Evolutionary conservation across 2,797 vertebrate species (phyloP).

Genomic region (Pogoniulus pusillus): DNA sequence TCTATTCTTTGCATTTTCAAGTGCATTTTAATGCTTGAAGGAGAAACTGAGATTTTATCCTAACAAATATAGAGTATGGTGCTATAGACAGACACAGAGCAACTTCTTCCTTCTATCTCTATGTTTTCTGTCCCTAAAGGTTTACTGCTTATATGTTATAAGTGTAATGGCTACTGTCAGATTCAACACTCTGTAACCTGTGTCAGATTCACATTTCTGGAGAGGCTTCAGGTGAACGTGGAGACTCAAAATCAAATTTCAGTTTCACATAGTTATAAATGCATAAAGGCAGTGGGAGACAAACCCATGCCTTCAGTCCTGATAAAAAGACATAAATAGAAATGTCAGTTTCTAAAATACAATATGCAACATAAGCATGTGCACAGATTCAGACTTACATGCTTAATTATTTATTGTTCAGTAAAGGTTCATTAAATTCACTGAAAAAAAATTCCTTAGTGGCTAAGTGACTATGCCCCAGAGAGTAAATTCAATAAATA

Average conservation of each 20-base stretch:
- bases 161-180: not conserved
- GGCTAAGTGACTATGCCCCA: not conserved
- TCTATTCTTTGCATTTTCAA: not conserved
- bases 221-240: not conserved
- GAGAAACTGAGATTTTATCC: not conserved
- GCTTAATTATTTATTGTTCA: not conserved
- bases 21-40: not conserved
- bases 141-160: not conserved
- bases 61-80: not conserved
- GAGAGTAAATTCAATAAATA: slow-evolving; percentile 22
- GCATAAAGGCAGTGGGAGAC: not conserved
- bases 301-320: not conserved
- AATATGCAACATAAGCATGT: slow-evolving; percentile 41
- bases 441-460: slow-evolving; percentile 51
- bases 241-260: not conserved
- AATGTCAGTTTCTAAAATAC: slow-evolving; percentile 12
- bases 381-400: slow-evolving; percentile 29
- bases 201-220: not conserved
- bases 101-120: not conserved
- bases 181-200: not conserved
- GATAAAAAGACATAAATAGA: not conserved
- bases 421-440: slow-evolving; percentile 41
- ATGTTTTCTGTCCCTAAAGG: not conserved
- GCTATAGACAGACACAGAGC: not conserved
- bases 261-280: not conserved